A percentile compares a stretch with the other conserved stretches of the same genome.
Evolutionary conservation across 2,888 invertebrate genomes (phyloP).

Genomic region (Diogma glabrata): DNA sequence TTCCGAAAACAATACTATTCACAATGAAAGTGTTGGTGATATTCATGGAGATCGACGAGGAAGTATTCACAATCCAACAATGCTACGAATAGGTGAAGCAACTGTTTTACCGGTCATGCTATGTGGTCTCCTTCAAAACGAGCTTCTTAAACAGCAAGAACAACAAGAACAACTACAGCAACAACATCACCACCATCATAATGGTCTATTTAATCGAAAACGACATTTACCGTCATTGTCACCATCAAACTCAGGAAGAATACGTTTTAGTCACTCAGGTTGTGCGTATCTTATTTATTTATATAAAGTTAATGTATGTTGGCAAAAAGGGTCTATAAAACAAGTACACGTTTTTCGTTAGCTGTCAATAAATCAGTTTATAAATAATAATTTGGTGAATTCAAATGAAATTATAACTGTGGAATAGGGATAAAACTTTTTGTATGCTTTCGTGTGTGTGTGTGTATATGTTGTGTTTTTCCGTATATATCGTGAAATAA

Average conservation of each 20-base stretch:
- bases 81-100: constrained; percentile 29
- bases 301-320: no score
- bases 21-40: constrained; percentile 7
- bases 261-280: neutral
- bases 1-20: constrained; percentile 3
- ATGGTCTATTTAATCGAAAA: constrained; percentile 9
- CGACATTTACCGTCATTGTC: no score
- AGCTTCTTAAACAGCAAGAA: constrained; percentile 22
- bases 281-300: constrained; percentile 7
- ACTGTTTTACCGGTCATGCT: constrained; percentile 38
- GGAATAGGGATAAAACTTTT: no score
- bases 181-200: no score
- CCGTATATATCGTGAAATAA: no score
- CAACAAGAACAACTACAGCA: constrained; percentile 11
- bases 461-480: no score
- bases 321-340: no score
- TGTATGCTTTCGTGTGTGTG: no score
- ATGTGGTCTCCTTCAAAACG: constrained; percentile 37
- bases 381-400: no score
- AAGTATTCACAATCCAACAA: constrained; percentile 13
- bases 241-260: neutral
- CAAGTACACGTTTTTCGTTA: no score
- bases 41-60: neutral
- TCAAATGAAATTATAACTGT: no score
- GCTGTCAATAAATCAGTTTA: no score